Evolutionary conservation across 2,113 vertebrate species (phyloP), one percentile per base, ranked within the genome.

Genomic region (Protomyctophum bolini): DNA sequence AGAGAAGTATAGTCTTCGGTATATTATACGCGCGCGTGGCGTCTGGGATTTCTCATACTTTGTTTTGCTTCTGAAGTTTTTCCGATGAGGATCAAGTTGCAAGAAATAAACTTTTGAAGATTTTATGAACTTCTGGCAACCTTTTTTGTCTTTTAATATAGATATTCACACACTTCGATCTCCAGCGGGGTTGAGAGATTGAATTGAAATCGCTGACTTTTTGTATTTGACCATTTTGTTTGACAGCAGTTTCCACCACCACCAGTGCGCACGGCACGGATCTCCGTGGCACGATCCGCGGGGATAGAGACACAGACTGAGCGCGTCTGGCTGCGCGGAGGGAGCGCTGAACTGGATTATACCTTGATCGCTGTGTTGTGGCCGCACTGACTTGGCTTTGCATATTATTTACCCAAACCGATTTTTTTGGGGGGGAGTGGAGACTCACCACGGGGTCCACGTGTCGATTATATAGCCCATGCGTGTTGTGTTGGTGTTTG

Each of bases 311-410:
- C 21, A 21, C 66, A 72, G 70, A 61, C 3, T 14, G 72, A 59
- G 58, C 58, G 55, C 47, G 11, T 58, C 41, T 62, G 51, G 58
- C 51, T 54, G 1, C 41, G 48, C 21, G 21, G 21, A 21, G 52
- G 77, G 81, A 33, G 8, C 21, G 73, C 69, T 73, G 10, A 48
- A 29, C 70, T 87, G 88, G 88, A 87, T 84, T 86, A 86, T 41
- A 41, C 67, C n/a, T 62, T 68, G 61, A 46, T 50, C 14, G 1
- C 10, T 9, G 8, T 8, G 63, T 51, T 8, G 63, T 51, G 60
- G 12, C 63, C 57, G 21, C 21, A 10, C 21, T 21, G 33, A 61
- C 52, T 59, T 59, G 63, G n/a, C 15, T 45, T 41, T 41, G 33
- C 1, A n/a, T 6, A 29, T 48, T n/a, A 45, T 60, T 49, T 21